Evolutionary conservation across 2,888 invertebrate genomes (phyloP), one percentile per base, ranked within the genome.

Genomic region (Tillus elongatus): DNA sequence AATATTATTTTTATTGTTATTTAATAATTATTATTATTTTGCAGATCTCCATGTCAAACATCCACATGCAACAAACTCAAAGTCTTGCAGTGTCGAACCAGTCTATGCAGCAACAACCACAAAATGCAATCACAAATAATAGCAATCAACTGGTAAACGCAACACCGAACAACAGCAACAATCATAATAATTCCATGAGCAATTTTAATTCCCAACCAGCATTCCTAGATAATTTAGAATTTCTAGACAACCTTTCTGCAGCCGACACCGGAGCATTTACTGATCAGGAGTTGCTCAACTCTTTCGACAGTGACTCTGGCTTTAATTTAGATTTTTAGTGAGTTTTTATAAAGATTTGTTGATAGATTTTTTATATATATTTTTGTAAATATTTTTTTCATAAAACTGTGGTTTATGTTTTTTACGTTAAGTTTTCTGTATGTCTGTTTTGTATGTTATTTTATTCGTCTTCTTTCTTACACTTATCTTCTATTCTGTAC

Each of bases 231-330:
- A 82, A 78, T 64, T 75, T 89, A 53, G 88, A 89, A 71, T 86
- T 88, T 69, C 73, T 88, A 43, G 89, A 89, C 63, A 83, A 81
- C 67, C 74, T 89, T 63, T 79, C 82, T 37, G 71, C 82, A 50
- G 74, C 75, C 34, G 87, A 89, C 64, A 75, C 82, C 41, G 75
- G 75, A 56, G 79, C 76, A 57, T 80, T 85, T 64, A 79, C 82
- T 52, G 84, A 86, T 40, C 85, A 87, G 61, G 88, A 88, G 60
- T 68, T 88, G 45, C 73, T 88, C 52, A 87, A 80, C 66, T 86
- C 86, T 36, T 76, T 90, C 54, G 90, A 89, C 58, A 79, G 79
- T 55, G 77, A 79, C 55, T 74, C 75, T 45, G 69, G 71, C 41
- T 79, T 82, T 52, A 80, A 77, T 66, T 68, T 83, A 44, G 59